Base-by-base conservation (phyloP, 2,888 invertebrate genomes). In the Auanema freiburgensis region DNA sequence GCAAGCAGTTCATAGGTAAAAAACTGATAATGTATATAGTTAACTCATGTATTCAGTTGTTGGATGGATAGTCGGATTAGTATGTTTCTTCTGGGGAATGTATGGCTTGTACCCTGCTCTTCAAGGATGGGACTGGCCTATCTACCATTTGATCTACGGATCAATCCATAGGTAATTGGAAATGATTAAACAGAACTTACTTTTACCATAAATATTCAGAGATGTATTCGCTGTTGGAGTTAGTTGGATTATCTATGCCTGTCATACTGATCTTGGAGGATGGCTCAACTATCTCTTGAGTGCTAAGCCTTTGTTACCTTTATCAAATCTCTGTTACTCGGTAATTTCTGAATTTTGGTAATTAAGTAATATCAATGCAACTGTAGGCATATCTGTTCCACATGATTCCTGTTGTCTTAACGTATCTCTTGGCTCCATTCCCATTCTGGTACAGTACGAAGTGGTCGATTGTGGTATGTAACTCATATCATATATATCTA, bases 331-430 rank as follows among this genome's bases (percentile, higher is more conserved):
- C 25, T 77, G 79, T 57, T 84, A 83, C 67, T 77, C 83, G 60
- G 83, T 81, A 14, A 63, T 67, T 63, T 57, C 4, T 50, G 16
- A 46, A 18, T 23, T 5, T 33, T 46, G 5, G 23, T 16, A 46
- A 46, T 18, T 46, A 46, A 14, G 43, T 33, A 33, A 33, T 33
- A 43, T n/a, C n/a, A n/a, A n/a, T n/a, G n/a, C n/a, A n/a, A n/a
- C 67, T 71, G 52, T 62, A 72, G 72, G 71, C 73, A 23, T 84
- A 84, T 61, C 70, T 84, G 14, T 74, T 84, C 66, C 84, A 84
- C 66, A 79, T 84, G 76, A 81, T 84, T 12, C 79, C 84, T 5
- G 84, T 84, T n/a, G 82, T 82, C 5, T 70, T 82, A 56, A 82
- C 82, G 18, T 82, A 83, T 58, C 74, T 82, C 50, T 63, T 83